phyloP scores from a whole-genome alignment of 1,140 invertebrate species.

The Drosophila obscura region DNA sequence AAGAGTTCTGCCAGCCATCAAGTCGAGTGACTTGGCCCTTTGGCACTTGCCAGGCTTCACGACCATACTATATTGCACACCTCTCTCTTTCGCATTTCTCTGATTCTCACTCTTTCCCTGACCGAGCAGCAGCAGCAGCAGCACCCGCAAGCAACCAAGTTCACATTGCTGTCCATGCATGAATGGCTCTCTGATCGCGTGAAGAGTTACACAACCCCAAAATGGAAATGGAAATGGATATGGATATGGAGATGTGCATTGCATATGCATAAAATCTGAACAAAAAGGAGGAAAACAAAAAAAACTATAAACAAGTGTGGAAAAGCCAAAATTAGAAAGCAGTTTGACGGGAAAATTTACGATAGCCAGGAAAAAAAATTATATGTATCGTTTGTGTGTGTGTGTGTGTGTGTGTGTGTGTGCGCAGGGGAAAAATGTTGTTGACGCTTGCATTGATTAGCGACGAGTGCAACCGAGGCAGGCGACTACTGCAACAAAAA shows the following conservation, averaged over 20 bases:
- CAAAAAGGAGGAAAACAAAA: slow-evolving; percentile 26
- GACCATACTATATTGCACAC: slow-evolving; percentile 26
- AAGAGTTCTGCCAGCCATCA: slow-evolving; percentile 15
- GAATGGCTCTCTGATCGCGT: slow-evolving; percentile 73
- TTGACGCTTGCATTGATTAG: slow-evolving; percentile 71
- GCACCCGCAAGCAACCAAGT: slow-evolving; percentile 42
- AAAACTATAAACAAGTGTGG: slow-evolving; percentile 50
- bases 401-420: slow-evolving; percentile 23
- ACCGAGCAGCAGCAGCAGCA: background rate
- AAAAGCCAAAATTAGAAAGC: slow-evolving; percentile 76
- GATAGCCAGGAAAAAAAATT: slow-evolving; percentile 47
- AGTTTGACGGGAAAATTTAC: slow-evolving; percentile 71
- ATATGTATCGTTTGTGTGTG: slow-evolving; percentile 7
- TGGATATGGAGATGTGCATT: slow-evolving; percentile 39
- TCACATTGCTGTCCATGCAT: slow-evolving; percentile 56
- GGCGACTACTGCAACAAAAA: slow-evolving; percentile 6
- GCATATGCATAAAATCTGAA: too few species aligned
- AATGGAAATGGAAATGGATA: slow-evolving; percentile 40
- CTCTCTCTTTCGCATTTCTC: slow-evolving; percentile 26
- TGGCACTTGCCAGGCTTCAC: slow-evolving; percentile 58
- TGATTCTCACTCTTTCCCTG: slow-evolving; percentile 10
- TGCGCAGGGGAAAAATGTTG: slow-evolving; percentile 52
- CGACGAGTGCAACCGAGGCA: slow-evolving; percentile 32
- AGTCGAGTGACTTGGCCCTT: slow-evolving; percentile 12
- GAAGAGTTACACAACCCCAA: slow-evolving; percentile 69